Percentiles rank a stretch among this genome's conserved stretches.
Evolutionary conservation across 2,797 vertebrate species (phyloP).

Genomic region (Chromis chromis): DNA sequence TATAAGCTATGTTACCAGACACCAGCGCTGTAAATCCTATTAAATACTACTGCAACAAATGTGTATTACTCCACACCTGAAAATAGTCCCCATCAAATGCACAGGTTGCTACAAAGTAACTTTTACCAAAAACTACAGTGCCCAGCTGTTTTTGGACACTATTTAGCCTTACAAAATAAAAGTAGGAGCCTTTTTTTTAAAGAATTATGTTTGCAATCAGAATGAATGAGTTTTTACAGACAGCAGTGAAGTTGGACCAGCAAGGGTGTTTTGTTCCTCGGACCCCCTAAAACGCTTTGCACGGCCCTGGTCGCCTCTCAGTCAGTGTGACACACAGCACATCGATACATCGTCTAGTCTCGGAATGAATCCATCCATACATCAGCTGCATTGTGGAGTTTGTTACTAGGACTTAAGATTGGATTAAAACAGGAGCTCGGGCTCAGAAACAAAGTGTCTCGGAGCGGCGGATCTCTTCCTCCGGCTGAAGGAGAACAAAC

Average conservation of each 20-base stretch:
- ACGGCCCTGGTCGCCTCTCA: conserved; percentile 40
- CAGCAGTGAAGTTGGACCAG: not conserved
- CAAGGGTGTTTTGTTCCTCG: not conserved
- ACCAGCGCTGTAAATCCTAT: too few relatives aligned
- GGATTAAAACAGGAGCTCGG: not conserved
- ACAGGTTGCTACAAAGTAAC: not conserved
- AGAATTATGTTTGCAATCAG: not conserved
- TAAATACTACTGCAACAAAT: not conserved
- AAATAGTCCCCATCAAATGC: not conserved
- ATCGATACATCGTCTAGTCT: conserved; percentile 1
- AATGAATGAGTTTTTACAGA: not conserved
- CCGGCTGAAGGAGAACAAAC: conserved; percentile 4
- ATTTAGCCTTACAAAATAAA: too few relatives aligned
- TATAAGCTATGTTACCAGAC: too few relatives aligned
- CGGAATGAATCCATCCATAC: too few relatives aligned
- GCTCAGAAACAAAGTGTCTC: not conserved
- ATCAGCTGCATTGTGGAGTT: conserved; percentile 20
- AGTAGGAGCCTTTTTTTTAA: too few relatives aligned
- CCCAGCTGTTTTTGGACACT: too few relatives aligned
- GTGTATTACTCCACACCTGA: not conserved
- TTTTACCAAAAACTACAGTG: too few relatives aligned
- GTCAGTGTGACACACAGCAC: conserved; percentile 4
- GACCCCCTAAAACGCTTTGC: conserved; percentile 24
- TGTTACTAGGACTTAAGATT: not conserved
- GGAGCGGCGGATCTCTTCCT: conserved; percentile 24